Percentiles rank a stretch among this genome's conserved stretches.
These are phyloP conservation scores for Drosophila peninsularis DNA, from an alignment of 2,888 invertebrate genomes.

Conservation along the genomic window DNA sequence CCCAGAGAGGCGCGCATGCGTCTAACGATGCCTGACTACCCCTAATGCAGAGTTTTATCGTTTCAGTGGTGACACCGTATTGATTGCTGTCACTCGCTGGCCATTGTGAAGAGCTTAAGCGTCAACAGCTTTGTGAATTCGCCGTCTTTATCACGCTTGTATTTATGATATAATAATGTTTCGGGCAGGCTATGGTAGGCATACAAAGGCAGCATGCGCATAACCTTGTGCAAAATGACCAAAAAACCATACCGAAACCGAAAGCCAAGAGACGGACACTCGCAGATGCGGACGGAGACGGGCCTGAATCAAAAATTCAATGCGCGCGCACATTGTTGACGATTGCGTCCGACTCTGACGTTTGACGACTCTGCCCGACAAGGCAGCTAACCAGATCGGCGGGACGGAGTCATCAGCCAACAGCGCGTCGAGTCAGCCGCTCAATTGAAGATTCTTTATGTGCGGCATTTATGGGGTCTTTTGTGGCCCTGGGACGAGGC, in stretches of 20 bases:
- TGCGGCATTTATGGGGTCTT: slow-evolving; percentile 51
- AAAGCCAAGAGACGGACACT: slow-evolving; percentile 29
- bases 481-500: slow-evolving; percentile 22
- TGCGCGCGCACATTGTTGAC: slow-evolving; percentile 61
- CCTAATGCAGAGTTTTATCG: slow-evolving; percentile 29
- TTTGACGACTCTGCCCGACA: slow-evolving; percentile 35
- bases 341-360: slow-evolving; percentile 43
- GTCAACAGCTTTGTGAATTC: slow-evolving; percentile 33
- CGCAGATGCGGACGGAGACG: slow-evolving; percentile 17
- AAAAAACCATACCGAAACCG: slow-evolving; percentile 39
- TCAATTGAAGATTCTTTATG: slow-evolving; percentile 77
- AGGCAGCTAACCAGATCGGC: slow-evolving; percentile 45
- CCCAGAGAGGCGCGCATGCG: background rate
- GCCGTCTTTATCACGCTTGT: slow-evolving; percentile 26
- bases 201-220: slow-evolving; percentile 61
- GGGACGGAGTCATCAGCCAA: slow-evolving; percentile 32
- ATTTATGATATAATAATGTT: slow-evolving; percentile 69
- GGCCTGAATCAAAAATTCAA: slow-evolving; percentile 75
- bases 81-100: slow-evolving; percentile 35
- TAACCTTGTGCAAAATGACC: slow-evolving; percentile 76
- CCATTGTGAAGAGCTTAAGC: slow-evolving; percentile 54
- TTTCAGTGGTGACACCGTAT: slow-evolving; percentile 23
- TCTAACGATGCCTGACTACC: slow-evolving; percentile 23
- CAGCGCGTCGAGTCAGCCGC: slow-evolving; percentile 27
- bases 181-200: slow-evolving; percentile 36